Conservation (phyloP, 2,888 invertebrate genomes). For the Microdon myrmicae region DNA sequence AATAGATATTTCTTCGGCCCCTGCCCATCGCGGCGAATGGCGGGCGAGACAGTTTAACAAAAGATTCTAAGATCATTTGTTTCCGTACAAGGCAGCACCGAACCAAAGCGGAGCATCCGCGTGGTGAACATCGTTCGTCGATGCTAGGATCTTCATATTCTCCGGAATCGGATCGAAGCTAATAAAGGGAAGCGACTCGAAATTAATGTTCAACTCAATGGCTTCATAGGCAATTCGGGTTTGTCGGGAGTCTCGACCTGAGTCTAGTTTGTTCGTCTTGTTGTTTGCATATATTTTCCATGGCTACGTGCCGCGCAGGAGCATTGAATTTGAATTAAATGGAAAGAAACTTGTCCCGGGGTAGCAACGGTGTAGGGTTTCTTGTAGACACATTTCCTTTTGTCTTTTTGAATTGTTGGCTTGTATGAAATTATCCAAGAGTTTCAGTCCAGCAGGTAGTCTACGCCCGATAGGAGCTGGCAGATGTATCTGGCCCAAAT, state of each 20-base stretch:
- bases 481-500: too few relatives aligned
- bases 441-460: too few relatives aligned
- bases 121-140: conserved; percentile 17
- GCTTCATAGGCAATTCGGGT: conserved; percentile 27
- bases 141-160: conserved; percentile 27
- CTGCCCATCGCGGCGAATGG: conserved; percentile 21
- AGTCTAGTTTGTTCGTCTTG: conserved; percentile 22
- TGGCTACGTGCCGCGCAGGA: conserved; percentile 23
- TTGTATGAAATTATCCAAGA: too few relatives aligned
- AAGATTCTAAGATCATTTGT: conserved; percentile 33
- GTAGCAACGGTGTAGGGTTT: conserved; percentile 18
- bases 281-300: conserved; percentile 30
- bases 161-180: conserved; percentile 2
- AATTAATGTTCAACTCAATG: conserved; percentile 36
- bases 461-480: too few relatives aligned
- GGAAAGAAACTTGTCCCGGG: conserved; percentile 16
- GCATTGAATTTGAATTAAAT: conserved; percentile 23
- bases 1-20: conserved; percentile 25
- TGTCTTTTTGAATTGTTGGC: too few relatives aligned
- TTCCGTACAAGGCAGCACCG: conserved; percentile 16
- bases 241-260: conserved; percentile 24
- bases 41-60: conserved; percentile 30
- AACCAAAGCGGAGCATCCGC: conserved; percentile 1
- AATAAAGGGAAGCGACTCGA: conserved; percentile 26
- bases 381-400: conserved; percentile 2